Evolutionary conservation across 2,888 invertebrate species (phyloP).

Genomic region (Cacoxenus indagator): DNA sequence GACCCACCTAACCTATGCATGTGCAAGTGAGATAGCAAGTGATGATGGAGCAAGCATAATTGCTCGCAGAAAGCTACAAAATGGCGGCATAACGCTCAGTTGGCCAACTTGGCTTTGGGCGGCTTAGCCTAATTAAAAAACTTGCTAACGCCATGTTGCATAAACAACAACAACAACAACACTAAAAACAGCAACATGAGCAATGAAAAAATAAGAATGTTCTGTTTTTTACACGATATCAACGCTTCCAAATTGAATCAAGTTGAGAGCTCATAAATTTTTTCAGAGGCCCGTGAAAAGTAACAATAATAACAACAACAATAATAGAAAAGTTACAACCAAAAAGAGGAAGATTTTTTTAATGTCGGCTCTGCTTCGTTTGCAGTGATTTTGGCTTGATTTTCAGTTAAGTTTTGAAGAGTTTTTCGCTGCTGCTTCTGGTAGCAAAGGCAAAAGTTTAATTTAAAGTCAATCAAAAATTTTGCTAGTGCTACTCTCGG

Average conservation of each 20-base stretch:
- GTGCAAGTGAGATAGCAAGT: neutral
- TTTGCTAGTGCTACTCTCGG: neutral
- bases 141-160: conserved; percentile 10
- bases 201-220: neutral
- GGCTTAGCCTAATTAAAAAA: conserved; percentile 63
- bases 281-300: conserved; percentile 26
- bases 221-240: conserved; percentile 41
- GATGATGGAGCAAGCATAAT: neutral
- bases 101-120: conserved; percentile 50
- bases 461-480: conserved; percentile 49
- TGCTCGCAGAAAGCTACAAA: neutral
- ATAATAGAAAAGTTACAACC: neutral
- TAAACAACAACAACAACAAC: neutral
- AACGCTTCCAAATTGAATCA: conserved; percentile 59
- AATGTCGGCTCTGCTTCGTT: conserved; percentile 4
- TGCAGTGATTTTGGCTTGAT: conserved; percentile 25
- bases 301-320: neutral
- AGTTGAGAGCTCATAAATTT: conserved; percentile 60
- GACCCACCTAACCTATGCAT: too few species aligned
- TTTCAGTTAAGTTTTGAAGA: conserved; percentile 20
- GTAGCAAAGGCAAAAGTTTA: conserved; percentile 41
- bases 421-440: conserved; percentile 21
- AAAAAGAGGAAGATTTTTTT: neutral
- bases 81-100: conserved; percentile 36
- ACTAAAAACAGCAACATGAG: conserved; percentile 13